Evolutionary conservation across 2,888 invertebrate genomes (phyloP).

Genomic region (Tridacna crocea): DNA sequence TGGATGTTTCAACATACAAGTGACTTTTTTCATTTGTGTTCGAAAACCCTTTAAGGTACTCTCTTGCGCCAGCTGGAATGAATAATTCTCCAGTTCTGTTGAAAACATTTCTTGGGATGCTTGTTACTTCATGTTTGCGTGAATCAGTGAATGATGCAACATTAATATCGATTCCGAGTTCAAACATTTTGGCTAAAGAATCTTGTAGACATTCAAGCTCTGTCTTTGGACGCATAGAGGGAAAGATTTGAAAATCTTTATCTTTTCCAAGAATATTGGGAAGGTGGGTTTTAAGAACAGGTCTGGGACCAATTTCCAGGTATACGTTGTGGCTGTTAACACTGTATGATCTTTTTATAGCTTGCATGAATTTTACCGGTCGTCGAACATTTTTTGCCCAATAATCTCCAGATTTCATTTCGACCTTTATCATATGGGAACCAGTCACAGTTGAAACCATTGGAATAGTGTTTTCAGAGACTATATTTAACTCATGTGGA

Average conservation of each 20-base stretch:
- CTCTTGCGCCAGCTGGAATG: conserved; percentile 33
- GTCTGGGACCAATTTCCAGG: conserved; percentile 74
- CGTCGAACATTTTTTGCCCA: conserved; percentile 72
- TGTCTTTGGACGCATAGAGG: conserved; percentile 34
- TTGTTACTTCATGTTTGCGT: conserved; percentile 23
- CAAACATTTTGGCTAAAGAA: conserved; percentile 20
- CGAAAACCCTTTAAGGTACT: conserved; percentile 29
- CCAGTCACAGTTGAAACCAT: conserved; percentile 69
- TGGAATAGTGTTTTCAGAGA: neutral
- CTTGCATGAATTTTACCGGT: conserved; percentile 68
- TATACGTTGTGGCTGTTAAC: conserved; percentile 57
- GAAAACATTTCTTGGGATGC: conserved; percentile 64
- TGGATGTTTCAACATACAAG: conserved; percentile 20
- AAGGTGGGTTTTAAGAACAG: conserved; percentile 53
- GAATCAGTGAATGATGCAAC: conserved; percentile 28
- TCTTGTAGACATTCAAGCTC: conserved; percentile 5
- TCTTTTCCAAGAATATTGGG: conserved; percentile 20
- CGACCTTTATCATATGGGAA: conserved; percentile 18
- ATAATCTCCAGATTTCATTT: conserved; percentile 61
- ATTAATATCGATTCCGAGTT: conserved; percentile 30
- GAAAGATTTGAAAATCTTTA: neutral
- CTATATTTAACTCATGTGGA: neutral
- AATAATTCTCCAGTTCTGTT: conserved; percentile 45
- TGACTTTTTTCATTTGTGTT: neutral
- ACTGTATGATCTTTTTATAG: conserved; percentile 46